Evolutionary conservation across 2,113 vertebrate species (phyloP).

Genomic region (Eolophus roseicapilla): DNA sequence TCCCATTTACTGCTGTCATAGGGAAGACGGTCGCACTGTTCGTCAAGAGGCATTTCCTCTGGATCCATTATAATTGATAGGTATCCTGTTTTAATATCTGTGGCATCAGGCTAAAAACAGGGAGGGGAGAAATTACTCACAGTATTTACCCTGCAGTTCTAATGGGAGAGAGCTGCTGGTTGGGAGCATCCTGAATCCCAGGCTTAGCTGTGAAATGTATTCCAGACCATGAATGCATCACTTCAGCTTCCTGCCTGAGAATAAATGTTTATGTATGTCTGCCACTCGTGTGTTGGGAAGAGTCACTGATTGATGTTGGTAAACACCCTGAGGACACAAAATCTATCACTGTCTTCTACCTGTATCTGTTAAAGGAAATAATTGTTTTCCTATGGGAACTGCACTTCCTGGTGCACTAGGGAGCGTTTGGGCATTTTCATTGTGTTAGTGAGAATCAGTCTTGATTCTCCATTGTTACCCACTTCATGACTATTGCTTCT

Average conservation of each 20-base stretch:
- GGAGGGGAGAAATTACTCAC: neutral
- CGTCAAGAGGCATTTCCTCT: constrained; percentile 88
- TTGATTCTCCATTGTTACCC: neutral
- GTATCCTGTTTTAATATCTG: constrained; percentile 89
- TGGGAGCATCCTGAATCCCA: neutral
- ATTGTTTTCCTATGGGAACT: neutral
- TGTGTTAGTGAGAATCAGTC: neutral
- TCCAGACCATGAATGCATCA: neutral
- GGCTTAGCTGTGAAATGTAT: neutral
- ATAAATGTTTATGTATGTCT: neutral
- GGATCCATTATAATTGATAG: constrained; percentile 95
- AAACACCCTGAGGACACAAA: neutral
- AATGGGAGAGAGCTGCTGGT: neutral
- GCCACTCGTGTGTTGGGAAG: neutral
- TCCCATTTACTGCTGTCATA: constrained; percentile 95
- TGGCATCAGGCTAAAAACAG: constrained; percentile 73
- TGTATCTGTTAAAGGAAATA: neutral
- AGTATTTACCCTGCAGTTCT: neutral
- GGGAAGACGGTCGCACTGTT: constrained; percentile 90
- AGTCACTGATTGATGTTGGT: neutral
- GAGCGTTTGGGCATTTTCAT: neutral
- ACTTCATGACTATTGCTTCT: neutral
- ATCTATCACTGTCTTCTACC: neutral
- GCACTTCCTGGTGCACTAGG: neutral
- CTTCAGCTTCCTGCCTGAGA: neutral